Evolutionary conservation across 2,888 invertebrate genomes (phyloP), one percentile per base, ranked within the genome.

Genomic region (Acrobasis consociella): DNA sequence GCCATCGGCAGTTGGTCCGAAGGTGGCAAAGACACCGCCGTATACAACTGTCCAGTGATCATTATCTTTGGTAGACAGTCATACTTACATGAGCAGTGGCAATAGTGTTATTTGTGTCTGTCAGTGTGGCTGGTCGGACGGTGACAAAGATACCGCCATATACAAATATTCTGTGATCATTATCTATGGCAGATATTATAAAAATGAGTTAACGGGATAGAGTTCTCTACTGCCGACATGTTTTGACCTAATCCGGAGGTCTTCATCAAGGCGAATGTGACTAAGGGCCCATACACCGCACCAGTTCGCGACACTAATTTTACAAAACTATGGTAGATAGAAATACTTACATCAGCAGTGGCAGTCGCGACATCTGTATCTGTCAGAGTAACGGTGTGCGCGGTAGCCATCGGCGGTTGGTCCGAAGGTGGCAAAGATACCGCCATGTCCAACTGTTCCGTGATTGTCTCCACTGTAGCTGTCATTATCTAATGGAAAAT

Each of bases 381-480:
- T 0, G 98, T 97, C 64, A 98, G 90, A 0, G 98, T 98, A 65
- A 97, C 95, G 7, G 97, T 96, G 75, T 97, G 94, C 9, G 98
- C 97, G 42, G 97, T 96, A 38, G 97, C 97, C 46, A 96, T 94
- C 67, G 96, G 94, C 52, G 86, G 90, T 63, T 81, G 86, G 64
- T 88, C 89, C 0, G 82, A 68, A 0, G 98, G 97, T 76, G 98
- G 97, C 78, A 98, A 94, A 51, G 97, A 95, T 51, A 97, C 96
- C 51, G 97, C 97, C 81, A 98, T 94, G 85, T 99, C 98, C 78
- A 98, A 93, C 85, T 97, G 96, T 84, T 97, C 97, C 66, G 97
- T 96, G 70, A 98, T 97, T 49, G 97, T 98, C 93, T 98, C 97
- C 77, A 98, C 97, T n/a, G 97, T 97, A 31, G 98, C 98, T 72